Evolutionary conservation across 2,888 invertebrate species (phyloP).

Genomic region (Embidobia sp.): DNA sequence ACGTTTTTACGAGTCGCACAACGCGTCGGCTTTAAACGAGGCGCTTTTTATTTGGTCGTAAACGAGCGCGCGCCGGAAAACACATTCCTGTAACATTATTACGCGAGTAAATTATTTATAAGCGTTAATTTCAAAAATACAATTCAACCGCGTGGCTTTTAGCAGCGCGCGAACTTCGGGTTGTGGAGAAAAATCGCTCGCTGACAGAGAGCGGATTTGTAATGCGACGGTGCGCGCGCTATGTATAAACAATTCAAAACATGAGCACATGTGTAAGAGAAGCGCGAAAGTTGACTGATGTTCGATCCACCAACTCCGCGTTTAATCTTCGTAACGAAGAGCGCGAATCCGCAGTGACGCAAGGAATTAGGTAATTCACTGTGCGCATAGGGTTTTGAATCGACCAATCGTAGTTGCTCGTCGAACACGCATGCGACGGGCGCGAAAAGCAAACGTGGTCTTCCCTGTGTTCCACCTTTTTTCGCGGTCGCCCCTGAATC

Average conservation of each 20-base stretch:
- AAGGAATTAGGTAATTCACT: slow-evolving; percentile 49
- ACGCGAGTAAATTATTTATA: slow-evolving; percentile 3
- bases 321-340: slow-evolving; percentile 61
- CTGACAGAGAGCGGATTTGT: too few species aligned
- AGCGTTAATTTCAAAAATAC: background rate
- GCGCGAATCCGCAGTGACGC: slow-evolving; percentile 56
- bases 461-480: too few species aligned
- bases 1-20: slow-evolving; percentile 38
- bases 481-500: too few species aligned
- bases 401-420: slow-evolving; percentile 36
- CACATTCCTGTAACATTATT: too few species aligned
- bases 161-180: too few species aligned
- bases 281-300: slow-evolving; percentile 61
- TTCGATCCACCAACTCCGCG: slow-evolving; percentile 44
- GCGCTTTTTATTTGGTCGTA: too few species aligned
- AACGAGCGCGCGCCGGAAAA: too few species aligned
- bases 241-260: slow-evolving; percentile 24
- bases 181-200: too few species aligned
- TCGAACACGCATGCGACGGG: too few species aligned
- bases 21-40: slow-evolving; percentile 19
- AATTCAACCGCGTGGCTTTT: too few species aligned
- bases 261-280: slow-evolving; percentile 46
- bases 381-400: slow-evolving; percentile 49
- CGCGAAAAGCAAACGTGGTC: too few species aligned
- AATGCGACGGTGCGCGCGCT: background rate